Conservation (phyloP, 2,797 vertebrate species). For the Falco novaeseelandiae region DNA sequence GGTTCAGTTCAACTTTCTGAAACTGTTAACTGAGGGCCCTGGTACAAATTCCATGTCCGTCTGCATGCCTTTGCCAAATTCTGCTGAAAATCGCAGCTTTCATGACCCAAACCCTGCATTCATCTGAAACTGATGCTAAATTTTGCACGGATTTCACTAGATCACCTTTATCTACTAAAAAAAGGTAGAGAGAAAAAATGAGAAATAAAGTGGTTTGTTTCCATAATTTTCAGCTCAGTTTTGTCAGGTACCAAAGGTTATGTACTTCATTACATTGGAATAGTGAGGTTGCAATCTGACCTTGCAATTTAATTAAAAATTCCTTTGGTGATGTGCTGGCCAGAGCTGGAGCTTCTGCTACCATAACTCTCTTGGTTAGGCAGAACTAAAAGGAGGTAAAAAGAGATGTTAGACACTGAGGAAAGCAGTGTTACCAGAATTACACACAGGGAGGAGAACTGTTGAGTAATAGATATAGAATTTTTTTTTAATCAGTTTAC, state of each 20-base stretch:
- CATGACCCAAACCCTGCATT: not conserved
- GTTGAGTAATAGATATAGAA: not conserved
- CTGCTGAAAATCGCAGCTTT: not conserved
- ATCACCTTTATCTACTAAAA: not conserved
- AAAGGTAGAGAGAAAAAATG: not conserved
- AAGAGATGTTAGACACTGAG: not conserved
- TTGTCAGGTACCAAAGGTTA: not conserved
- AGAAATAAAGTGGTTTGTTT: not conserved
- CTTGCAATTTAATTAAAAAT: not conserved
- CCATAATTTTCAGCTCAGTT: not conserved
- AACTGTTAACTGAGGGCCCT: not conserved
- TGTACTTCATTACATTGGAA: not conserved
- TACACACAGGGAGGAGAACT: not conserved
- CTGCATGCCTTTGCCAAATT: not conserved
- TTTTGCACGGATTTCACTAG: not conserved
- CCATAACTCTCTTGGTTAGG: not conserved
- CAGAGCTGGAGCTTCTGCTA: not conserved
- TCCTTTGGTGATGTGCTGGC: not conserved
- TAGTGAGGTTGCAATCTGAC: not conserved
- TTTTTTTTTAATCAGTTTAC: not conserved
- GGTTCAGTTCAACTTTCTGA: not conserved
- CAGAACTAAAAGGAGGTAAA: not conserved
- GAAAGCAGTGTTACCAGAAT: conserved; percentile 27
- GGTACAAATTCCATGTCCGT: not conserved
- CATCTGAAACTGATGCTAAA: not conserved